Evolutionary conservation across 2,888 invertebrate species (phyloP).

Genomic region (Onchidella celtica): DNA sequence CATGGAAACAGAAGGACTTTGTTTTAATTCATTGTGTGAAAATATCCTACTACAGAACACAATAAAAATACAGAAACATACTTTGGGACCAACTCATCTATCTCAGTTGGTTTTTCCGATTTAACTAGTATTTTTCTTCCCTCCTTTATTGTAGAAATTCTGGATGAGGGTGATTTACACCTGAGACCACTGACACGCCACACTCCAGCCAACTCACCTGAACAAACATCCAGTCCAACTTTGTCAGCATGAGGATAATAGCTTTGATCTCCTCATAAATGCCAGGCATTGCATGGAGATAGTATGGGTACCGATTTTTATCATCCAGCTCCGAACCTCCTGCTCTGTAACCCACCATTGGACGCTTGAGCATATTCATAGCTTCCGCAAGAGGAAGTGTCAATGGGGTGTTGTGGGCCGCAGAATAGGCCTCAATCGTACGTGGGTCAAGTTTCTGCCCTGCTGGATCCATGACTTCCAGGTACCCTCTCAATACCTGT

Average conservation of each 20-base stretch:
- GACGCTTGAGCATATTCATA: conserved; percentile 81
- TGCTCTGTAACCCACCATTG: conserved; percentile 79
- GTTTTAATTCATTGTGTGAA: too few species aligned
- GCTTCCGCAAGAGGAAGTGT: conserved; percentile 78
- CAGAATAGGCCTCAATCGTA: conserved; percentile 70
- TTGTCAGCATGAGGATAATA: conserved; percentile 76
- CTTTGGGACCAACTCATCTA: too few species aligned
- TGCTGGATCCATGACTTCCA: conserved; percentile 57
- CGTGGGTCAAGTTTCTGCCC: conserved; percentile 65
- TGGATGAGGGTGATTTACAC: too few species aligned
- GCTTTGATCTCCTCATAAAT: conserved; percentile 64
- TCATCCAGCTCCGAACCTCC: conserved; percentile 59
- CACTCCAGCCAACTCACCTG: too few species aligned
- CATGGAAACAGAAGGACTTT: too few species aligned
- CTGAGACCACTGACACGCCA: too few species aligned
- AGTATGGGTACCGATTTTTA: conserved; percentile 57
- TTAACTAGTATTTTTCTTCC: too few species aligned
- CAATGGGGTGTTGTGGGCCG: conserved; percentile 58
- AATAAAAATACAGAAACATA: too few species aligned
- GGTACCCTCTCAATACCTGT: conserved; percentile 61
- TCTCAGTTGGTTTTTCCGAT: too few species aligned
- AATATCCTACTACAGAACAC: too few species aligned
- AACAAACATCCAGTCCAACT: conserved; percentile 79
- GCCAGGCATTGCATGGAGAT: conserved; percentile 62
- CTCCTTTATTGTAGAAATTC: too few species aligned